Conservation (phyloP, 2,797 vertebrate genomes). For the Lateolabrax maculatus region DNA sequence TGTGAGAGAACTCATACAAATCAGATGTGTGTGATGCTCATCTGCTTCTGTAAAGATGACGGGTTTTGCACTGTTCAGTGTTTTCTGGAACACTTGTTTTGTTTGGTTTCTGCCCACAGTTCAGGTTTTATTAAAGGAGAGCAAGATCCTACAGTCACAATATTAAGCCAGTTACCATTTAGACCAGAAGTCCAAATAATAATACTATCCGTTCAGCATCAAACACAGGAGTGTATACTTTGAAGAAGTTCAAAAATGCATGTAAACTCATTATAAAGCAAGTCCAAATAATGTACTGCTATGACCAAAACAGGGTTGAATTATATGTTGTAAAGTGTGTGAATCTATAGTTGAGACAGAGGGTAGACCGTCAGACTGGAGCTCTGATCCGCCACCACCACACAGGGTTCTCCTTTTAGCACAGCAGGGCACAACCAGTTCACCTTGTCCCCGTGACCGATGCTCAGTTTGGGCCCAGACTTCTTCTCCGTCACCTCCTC, state of each 20-base stretch:
- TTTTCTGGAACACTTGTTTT: neutral
- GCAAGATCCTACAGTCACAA: neutral
- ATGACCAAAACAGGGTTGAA: neutral
- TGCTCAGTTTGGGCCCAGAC: constrained; percentile 85
- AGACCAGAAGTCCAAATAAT: neutral
- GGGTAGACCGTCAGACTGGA: constrained; percentile 87
- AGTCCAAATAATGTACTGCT: neutral
- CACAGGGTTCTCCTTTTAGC: constrained; percentile 88
- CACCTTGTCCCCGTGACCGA: constrained; percentile 93
- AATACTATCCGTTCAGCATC: neutral
- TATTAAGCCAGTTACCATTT: neutral
- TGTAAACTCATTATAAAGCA: neutral
- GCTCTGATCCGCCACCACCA: constrained; percentile 94
- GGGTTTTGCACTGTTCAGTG: neutral
- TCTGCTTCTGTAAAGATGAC: neutral
- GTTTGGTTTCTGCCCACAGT: neutral
- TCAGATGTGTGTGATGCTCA: neutral
- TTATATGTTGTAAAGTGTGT: neutral
- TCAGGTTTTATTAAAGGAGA: constrained; percentile 17
- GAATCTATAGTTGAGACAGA: constrained; percentile 73
- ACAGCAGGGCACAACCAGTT: constrained; percentile 92
- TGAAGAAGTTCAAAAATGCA: neutral
- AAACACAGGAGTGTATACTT: neutral
- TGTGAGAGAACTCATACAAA: neutral
- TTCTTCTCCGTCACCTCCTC: constrained; percentile 36